phyloP scores from a whole-genome alignment of 92 coral and sea anemone species.

The Umimayanthus kanabou region DNA sequence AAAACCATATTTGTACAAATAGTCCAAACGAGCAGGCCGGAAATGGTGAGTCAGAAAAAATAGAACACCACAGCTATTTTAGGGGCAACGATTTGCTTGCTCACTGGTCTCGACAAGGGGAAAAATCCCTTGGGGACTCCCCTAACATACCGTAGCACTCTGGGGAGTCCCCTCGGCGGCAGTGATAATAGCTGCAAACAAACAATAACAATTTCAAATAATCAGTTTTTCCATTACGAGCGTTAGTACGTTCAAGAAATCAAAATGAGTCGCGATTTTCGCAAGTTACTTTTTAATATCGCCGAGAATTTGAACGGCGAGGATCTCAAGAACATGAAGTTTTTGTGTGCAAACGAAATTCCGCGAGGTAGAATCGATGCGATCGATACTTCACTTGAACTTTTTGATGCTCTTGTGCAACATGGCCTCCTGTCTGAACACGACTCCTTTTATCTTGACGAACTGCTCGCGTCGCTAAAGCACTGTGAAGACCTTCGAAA shows the following conservation, averaged over 20 bases:
- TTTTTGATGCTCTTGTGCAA: neutral
- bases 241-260: neutral
- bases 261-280: neutral
- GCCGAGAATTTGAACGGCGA: neutral
- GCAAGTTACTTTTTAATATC: conserved; percentile 1
- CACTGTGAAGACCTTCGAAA: neutral
- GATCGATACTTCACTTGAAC: neutral
- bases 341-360: conserved; percentile 17
- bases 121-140: conserved; percentile 7
- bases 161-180: too few relatives aligned
- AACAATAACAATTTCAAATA: too few relatives aligned
- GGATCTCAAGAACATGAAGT: neutral
- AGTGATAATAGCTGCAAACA: neutral
- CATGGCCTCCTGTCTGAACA: neutral
- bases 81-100: too few relatives aligned
- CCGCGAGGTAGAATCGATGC: neutral
- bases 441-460: neutral
- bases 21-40: too few relatives aligned
- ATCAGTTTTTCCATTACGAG: too few relatives aligned
- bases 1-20: too few relatives aligned
- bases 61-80: too few relatives aligned
- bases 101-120: neutral
- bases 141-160: neutral
- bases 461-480: conserved; percentile 1
- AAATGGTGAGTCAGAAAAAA: too few relatives aligned